Percentiles rank a stretch among this genome's conserved stretches.
These are phyloP conservation scores for Sinhomidia bicolor DNA, from an alignment of 2,888 invertebrate genomes.

Conservation along the genomic window DNA sequence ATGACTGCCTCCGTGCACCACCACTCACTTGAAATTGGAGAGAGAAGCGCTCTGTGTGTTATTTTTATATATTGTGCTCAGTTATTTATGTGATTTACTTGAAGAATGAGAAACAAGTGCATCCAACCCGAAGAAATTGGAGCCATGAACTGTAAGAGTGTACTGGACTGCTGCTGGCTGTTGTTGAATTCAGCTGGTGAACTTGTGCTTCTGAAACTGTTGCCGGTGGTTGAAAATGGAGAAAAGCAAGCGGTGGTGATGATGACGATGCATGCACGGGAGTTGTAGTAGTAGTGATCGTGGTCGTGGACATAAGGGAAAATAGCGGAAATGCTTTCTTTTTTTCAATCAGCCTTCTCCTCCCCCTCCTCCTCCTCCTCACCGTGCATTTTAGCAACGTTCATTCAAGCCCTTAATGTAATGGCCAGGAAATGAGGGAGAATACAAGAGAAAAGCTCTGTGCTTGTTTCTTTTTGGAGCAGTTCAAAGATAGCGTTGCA, in stretches of 20 bases:
- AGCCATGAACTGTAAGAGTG: constrained; percentile 6
- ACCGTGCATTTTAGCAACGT: not conserved
- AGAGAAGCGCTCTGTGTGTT: too few relatives aligned
- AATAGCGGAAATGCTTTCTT: constrained; percentile 12
- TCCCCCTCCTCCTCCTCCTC: not conserved
- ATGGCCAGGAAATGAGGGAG: constrained; percentile 5
- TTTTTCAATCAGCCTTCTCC: constrained; percentile 27
- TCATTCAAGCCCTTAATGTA: constrained; percentile 10
- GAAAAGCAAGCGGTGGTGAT: constrained; percentile 2
- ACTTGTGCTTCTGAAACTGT: not conserved
- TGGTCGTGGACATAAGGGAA: constrained; percentile 4
- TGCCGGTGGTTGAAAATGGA: not conserved
- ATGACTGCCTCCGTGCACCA: too few relatives aligned
- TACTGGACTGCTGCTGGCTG: constrained; percentile 1
- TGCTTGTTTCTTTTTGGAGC: not conserved
- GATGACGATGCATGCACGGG: not conserved
- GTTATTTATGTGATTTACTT: constrained; percentile 17
- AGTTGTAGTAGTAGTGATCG: too few relatives aligned
- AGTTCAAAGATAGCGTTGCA: constrained; percentile 36
- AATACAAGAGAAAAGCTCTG: constrained; percentile 14
- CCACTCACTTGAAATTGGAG: too few relatives aligned
- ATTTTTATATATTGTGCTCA: too few relatives aligned
- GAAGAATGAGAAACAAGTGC: constrained; percentile 39
- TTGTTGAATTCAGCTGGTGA: not conserved
- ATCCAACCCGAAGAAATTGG: constrained; percentile 19